These are phyloP conservation scores for Dryobota labecula DNA, from an alignment of 2,888 invertebrate genomes.

Conservation along the genomic window DNA sequence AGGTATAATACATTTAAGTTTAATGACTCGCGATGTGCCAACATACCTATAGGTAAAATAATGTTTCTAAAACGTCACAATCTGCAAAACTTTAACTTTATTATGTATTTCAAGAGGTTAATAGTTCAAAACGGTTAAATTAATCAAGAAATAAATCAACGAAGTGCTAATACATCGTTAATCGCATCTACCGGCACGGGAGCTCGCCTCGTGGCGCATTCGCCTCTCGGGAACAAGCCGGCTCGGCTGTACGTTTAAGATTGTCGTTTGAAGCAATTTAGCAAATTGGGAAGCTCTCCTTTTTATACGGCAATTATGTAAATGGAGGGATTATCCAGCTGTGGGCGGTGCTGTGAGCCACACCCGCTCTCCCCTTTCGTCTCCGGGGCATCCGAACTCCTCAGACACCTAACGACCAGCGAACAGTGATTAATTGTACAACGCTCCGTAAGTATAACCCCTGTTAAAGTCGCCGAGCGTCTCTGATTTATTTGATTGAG, in stretches of 20 bases:
- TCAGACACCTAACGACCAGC: conserved; percentile 84
- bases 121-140: conserved; percentile 21
- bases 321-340: conserved; percentile 89
- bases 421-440: conserved; percentile 87
- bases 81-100: not conserved
- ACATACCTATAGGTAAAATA: not conserved
- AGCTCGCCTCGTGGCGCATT: conserved; percentile 11
- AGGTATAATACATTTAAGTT: too few species aligned
- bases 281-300: conserved; percentile 90
- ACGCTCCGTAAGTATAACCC: conserved; percentile 65
- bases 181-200: conserved; percentile 35
- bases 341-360: conserved; percentile 87
- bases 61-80: not conserved
- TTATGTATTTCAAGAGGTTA: not conserved
- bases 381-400: conserved; percentile 80
- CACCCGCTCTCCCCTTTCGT: conserved; percentile 85
- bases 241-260: conserved; percentile 74
- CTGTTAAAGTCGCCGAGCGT: conserved; percentile 75
- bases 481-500: conserved; percentile 87
- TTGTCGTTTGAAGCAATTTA: conserved; percentile 89
- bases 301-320: conserved; percentile 91
- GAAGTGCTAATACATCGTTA: conserved; percentile 59
- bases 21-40: not conserved
- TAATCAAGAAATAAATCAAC: conserved; percentile 50
- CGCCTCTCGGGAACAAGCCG: conserved; percentile 68